Conservation (phyloP, 2,888 invertebrate species). For the Melikaiella ostensackeni region DNA sequence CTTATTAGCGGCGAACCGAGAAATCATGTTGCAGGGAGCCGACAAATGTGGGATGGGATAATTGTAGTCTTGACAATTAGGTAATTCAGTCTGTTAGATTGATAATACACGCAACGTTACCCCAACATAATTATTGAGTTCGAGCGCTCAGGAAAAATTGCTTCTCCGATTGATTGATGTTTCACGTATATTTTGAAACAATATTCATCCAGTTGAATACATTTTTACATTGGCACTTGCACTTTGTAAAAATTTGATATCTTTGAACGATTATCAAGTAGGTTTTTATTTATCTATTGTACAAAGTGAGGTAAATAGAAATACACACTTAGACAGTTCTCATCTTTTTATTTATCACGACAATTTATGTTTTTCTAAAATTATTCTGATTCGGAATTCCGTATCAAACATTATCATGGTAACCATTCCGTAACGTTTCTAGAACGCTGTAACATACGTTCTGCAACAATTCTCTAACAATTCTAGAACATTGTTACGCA, state of each 20-base stretch:
- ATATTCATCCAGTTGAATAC: not conserved
- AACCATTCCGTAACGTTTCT: too few relatives aligned
- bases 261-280: too few relatives aligned
- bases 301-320: too few relatives aligned
- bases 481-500: too few relatives aligned
- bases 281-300: too few relatives aligned
- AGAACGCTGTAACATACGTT: too few relatives aligned
- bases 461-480: too few relatives aligned
- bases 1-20: constrained; percentile 2
- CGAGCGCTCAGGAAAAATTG: constrained; percentile 1
- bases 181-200: constrained; percentile 4
- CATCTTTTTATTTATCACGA: too few relatives aligned
- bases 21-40: constrained; percentile 29
- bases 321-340: too few relatives aligned
- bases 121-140: constrained; percentile 11
- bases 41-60: constrained; percentile 32
- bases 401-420: too few relatives aligned
- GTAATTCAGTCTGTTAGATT: constrained; percentile 30
- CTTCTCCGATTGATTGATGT: constrained; percentile 1
- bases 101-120: constrained; percentile 17
- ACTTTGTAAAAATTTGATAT: too few relatives aligned
- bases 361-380: not conserved
- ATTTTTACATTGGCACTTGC: too few relatives aligned
- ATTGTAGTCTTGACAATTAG: constrained; percentile 29
- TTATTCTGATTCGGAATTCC: not conserved